Evolutionary conservation across 2,113 vertebrate genomes (phyloP).

Genomic region (Notiomystis cincta): DNA sequence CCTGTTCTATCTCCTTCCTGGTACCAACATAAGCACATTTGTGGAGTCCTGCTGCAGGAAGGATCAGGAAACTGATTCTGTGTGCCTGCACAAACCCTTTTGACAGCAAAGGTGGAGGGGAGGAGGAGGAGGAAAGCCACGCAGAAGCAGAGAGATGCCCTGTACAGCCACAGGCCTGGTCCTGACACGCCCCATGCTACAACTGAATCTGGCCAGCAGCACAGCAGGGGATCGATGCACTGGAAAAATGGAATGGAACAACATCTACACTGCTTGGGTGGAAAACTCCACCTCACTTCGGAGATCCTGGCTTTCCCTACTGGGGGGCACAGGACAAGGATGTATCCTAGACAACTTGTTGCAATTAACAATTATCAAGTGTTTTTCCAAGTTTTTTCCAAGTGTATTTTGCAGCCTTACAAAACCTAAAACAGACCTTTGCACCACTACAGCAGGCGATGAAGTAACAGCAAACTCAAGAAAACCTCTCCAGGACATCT

Average conservation of each 20-base stretch:
- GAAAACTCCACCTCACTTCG: background rate
- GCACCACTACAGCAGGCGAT: background rate
- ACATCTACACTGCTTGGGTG: accelerated
- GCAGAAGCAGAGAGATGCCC: background rate
- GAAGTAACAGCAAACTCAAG: background rate
- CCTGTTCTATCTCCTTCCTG: background rate
- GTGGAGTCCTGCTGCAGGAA: background rate
- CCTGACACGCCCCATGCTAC: accelerated
- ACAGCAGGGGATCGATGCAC: background rate
- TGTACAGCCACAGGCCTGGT: background rate
- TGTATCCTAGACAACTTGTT: background rate
- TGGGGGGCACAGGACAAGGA: background rate
- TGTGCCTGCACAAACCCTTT: background rate
- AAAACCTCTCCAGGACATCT: background rate
- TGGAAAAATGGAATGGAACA: background rate
- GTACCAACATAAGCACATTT: background rate
- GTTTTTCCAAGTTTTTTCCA: background rate
- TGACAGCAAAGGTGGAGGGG: accelerated
- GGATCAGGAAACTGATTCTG: background rate
- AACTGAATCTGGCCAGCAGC: background rate
- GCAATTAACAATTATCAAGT: background rate
- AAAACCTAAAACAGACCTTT: background rate
- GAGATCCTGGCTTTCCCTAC: background rate
- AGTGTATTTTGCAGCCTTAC: background rate
- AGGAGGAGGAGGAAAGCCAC: background rate